These are phyloP conservation scores for Acinonyx jubatus DNA, from an alignment of 2,113 vertebrate genomes.

Conservation along the genomic window DNA sequence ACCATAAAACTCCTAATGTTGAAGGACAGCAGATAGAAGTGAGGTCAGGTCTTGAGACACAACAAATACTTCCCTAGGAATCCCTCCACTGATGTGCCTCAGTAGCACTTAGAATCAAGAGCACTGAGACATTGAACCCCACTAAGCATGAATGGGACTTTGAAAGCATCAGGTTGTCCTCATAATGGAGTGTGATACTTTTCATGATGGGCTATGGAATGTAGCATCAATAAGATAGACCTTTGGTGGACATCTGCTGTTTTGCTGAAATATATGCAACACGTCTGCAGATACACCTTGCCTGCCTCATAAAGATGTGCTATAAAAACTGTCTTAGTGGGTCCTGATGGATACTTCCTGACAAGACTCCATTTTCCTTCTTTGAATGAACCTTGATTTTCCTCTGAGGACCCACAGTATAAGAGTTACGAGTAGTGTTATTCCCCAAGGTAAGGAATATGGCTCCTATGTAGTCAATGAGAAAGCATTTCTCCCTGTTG, in stretches of 20 bases:
- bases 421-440: too few species aligned
- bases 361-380: not conserved
- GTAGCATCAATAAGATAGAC: not conserved
- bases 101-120: too few species aligned
- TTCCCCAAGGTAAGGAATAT: not conserved
- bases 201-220: not conserved
- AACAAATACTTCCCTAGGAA: too few species aligned
- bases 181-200: not conserved
- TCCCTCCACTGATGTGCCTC: too few species aligned
- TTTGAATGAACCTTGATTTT: too few species aligned
- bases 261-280: not conserved
- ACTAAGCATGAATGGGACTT: too few species aligned
- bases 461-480: fast-evolving
- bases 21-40: not conserved
- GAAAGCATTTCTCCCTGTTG: not conserved
- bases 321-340: not conserved
- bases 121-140: too few species aligned
- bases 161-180: not conserved
- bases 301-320: not conserved
- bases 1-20: not conserved
- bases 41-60: too few species aligned
- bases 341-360: too few species aligned
- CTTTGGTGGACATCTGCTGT: not conserved
- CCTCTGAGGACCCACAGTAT: too few species aligned
- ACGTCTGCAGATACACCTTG: not conserved